Evolutionary conservation across 2,888 invertebrate genomes (phyloP).

Genomic region (Neoitamus cyanurus): DNA sequence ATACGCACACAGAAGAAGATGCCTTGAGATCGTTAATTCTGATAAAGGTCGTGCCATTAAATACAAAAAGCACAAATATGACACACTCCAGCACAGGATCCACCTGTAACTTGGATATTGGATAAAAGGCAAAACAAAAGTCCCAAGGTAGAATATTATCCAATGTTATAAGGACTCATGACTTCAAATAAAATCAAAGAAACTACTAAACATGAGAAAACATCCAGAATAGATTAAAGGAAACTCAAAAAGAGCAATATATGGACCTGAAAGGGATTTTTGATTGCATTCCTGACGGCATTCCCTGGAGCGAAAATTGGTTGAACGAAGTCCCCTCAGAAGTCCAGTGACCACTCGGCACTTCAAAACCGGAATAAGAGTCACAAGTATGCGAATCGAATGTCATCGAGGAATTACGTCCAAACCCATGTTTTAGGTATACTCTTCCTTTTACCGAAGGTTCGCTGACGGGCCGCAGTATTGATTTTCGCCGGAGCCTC

Average conservation of each 20-base stretch:
- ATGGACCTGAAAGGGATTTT: not conserved
- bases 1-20: not conserved
- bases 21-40: not conserved
- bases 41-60: not conserved
- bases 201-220: not conserved
- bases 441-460: not conserved
- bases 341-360: not conserved
- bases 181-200: not conserved
- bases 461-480: not conserved
- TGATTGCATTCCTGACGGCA: not conserved
- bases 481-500: not conserved
- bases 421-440: not conserved
- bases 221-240: not conserved
- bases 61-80: not conserved
- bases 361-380: not conserved
- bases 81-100: not conserved
- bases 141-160: not conserved
- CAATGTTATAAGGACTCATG: not conserved
- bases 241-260: not conserved
- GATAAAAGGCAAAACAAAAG: not conserved
- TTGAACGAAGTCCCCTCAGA: not conserved
- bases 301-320: not conserved
- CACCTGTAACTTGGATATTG: not conserved
- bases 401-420: not conserved
- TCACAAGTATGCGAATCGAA: not conserved